Evolutionary conservation across 1,140 invertebrate species (phyloP).

Genomic region (Adoxophyes honmai): DNA sequence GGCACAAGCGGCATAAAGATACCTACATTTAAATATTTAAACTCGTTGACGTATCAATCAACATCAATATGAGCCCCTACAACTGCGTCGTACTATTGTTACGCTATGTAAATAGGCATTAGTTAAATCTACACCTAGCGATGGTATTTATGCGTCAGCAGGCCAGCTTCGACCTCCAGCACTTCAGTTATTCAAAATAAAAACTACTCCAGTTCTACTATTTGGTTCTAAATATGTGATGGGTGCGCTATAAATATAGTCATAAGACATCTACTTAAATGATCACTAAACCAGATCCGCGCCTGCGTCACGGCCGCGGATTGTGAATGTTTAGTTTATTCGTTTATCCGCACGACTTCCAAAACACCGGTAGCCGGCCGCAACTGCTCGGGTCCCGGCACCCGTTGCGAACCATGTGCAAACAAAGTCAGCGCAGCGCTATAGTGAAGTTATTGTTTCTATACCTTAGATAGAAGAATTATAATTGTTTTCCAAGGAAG

Average conservation of each 20-base stretch:
- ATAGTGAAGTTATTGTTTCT: too few species aligned
- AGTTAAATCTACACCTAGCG: too few species aligned
- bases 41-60: constrained; percentile 39
- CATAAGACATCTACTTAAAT: not conserved
- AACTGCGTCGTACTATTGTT: constrained; percentile 26
- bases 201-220: constrained; percentile 28
- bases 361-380: not conserved
- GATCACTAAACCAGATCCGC: not conserved
- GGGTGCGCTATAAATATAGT: constrained; percentile 36
- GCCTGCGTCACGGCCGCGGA: constrained; percentile 1
- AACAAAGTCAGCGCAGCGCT: not conserved
- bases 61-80: constrained; percentile 35
- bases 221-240: too few species aligned
- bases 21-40: constrained; percentile 59
- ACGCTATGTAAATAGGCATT: constrained; percentile 7
- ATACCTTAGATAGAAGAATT: too few species aligned
- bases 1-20: constrained; percentile 50
- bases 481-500: too few species aligned
- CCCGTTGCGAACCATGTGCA: not conserved
- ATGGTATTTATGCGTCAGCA: too few species aligned
- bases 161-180: too few species aligned
- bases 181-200: constrained; percentile 4
- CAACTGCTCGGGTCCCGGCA: not conserved
- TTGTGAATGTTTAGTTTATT: constrained; percentile 9
- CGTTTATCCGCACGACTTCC: not conserved